phyloP scores from a whole-genome alignment of 1,140 invertebrate genomes.

The Drosophila equinoxialis region DNA sequence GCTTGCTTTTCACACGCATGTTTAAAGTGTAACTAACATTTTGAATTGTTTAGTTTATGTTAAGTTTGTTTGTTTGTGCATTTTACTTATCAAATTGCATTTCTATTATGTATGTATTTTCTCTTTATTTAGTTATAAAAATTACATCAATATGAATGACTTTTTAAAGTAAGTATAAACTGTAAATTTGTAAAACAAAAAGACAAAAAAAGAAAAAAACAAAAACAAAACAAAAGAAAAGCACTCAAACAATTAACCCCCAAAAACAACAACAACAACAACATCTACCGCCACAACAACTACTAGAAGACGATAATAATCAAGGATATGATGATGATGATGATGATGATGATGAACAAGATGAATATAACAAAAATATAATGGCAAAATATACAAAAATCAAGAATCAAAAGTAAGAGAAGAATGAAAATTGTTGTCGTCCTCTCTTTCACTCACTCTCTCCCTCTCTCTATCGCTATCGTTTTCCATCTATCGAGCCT shows the following conservation, averaged over 20 bases:
- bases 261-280: constrained; percentile 14
- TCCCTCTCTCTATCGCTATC: constrained; percentile 21
- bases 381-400: constrained; percentile 25
- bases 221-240: constrained; percentile 14
- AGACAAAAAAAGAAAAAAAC: constrained; percentile 41
- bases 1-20: constrained; percentile 11
- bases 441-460: constrained; percentile 23
- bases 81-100: constrained; percentile 47
- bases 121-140: constrained; percentile 81
- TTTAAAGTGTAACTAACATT: background rate
- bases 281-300: constrained; percentile 4
- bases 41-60: constrained; percentile 14
- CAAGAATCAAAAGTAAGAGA: constrained; percentile 43
- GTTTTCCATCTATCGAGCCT: constrained; percentile 34
- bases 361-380: background rate
- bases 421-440: constrained; percentile 20
- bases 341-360: background rate
- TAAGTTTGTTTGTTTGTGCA: constrained; percentile 16
- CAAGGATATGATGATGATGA: background rate
- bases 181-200: constrained; percentile 41
- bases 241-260: constrained; percentile 5
- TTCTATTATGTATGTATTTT: constrained; percentile 52
- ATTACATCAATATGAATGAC: constrained; percentile 83
- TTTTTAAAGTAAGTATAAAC: constrained; percentile 74
- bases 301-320: background rate